Percentiles rank a stretch among this genome's conserved stretches.
Conservation (phyloP, 2,797 vertebrate species). For the Diplodus sargus region DNA sequence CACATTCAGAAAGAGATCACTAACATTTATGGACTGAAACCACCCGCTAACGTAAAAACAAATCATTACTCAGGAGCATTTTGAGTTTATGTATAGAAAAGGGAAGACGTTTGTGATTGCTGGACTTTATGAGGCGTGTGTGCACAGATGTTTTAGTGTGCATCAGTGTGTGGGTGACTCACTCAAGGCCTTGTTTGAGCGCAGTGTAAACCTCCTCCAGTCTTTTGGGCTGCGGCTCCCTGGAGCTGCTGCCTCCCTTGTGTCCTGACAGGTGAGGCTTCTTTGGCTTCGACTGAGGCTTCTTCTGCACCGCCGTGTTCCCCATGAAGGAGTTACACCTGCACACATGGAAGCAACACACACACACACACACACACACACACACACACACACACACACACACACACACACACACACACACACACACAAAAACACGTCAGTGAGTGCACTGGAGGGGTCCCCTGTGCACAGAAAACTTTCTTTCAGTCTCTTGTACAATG, state of each 20-base stretch:
- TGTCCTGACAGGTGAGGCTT: constrained; percentile 93
- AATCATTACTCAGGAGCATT: background rate
- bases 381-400: background rate
- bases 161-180: constrained; percentile 73
- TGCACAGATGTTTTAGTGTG: background rate
- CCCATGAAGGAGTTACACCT: constrained; percentile 99
- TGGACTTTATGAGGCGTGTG: background rate
- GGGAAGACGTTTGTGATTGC: background rate
- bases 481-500: background rate
- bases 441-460: background rate
- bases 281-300: constrained; percentile 95
- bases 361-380: constrained; percentile 7
- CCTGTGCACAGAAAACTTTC: background rate
- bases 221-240: constrained; percentile 94
- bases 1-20: constrained; percentile 2
- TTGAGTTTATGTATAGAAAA: background rate
- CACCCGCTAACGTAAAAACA: background rate
- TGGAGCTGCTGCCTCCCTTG: constrained; percentile 89
- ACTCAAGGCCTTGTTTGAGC: constrained; percentile 94
- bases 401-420: constrained; percentile 16
- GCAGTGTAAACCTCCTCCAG: constrained; percentile 94
- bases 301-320: constrained; percentile 93
- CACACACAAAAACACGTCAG: constrained; percentile 3
- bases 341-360: constrained; percentile 45
- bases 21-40: background rate